Evolutionary conservation across 2,113 vertebrate species (phyloP), one percentile per base, ranked within the genome.

Genomic region (Carassius carassius): DNA sequence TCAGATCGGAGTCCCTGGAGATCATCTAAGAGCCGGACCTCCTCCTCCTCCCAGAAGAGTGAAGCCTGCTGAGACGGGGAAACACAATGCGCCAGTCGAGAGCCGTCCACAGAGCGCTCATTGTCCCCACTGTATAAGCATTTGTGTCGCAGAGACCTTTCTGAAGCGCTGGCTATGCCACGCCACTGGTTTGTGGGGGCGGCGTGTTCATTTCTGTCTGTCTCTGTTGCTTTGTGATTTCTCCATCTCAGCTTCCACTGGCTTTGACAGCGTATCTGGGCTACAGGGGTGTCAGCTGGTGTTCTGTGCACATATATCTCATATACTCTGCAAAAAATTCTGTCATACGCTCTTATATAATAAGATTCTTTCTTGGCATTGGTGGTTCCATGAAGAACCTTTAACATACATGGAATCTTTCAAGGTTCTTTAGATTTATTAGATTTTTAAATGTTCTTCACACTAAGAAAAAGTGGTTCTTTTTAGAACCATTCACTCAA

Each of bases 61-160:
- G 70, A 79, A 83, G 75, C 5, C 35, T 44, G 75, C 72, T 86
- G 67, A 87, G 73, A 56, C 23, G 5, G 35, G 72, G 70, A 47
- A 74, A 51, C 67, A 87, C 81, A 79, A 72, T 84, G 78, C 72
- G 2, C 21, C 51, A 11, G n/a, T 58, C 29, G 29, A 58, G 25
- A 60, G 51, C 86, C 65, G 3, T 41, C 87, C 67, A 94, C 91
- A 94, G 87, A 87, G 87, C 6, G 4, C 67, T 89, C 89, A 88
- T 94, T 94, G 93, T 93, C 77, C 58, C 10, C 12, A 81, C 83
- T 93, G 89, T 91, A 89, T 89, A 69, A 89, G 87, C 86, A 86
- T 92, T 93, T 92, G 92, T 93, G 87, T 84, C 54, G 72, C 54
- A 56, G 56, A 44, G 44, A 41, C 73, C 14, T 62, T 67, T 81